A percentile compares a stretch with the other conserved stretches of the same genome.
These are phyloP conservation scores for Lagria hirta DNA, from an alignment of 2,888 invertebrate species.

Conservation along the genomic window DNA sequence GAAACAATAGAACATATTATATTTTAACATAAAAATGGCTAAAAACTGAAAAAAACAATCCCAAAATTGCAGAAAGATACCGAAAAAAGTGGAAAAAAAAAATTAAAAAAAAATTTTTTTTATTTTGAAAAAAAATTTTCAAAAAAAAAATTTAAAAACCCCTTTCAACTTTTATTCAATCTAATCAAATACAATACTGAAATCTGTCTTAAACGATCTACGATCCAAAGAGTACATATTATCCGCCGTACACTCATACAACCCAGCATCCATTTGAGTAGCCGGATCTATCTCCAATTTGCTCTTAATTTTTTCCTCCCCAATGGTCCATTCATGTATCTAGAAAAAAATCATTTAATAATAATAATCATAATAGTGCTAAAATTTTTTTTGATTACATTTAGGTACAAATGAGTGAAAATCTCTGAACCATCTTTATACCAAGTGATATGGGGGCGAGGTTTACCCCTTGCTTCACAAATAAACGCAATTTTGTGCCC, in stretches of 20 bases:
- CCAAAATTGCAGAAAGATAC: too few relatives aligned
- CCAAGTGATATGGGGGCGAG: constrained; percentile 92
- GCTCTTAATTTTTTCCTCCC: constrained; percentile 80
- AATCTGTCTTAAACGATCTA: constrained; percentile 90
- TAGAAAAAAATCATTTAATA: constrained; percentile 45
- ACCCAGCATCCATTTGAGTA: constrained; percentile 94
- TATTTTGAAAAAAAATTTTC: too few relatives aligned
- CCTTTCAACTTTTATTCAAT: too few relatives aligned
- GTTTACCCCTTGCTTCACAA: constrained; percentile 87
- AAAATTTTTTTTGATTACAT: constrained; percentile 61
- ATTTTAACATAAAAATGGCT: too few relatives aligned
- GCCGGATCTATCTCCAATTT: constrained; percentile 95
- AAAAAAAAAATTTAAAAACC: too few relatives aligned
- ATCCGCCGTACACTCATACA: constrained; percentile 91
- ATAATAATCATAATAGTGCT: constrained; percentile 8
- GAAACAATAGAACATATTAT: too few relatives aligned
- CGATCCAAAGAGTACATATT: constrained; percentile 92
- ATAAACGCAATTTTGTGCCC: constrained; percentile 93
- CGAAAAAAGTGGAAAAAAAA: too few relatives aligned
- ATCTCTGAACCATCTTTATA: constrained; percentile 94
- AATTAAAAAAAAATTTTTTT: too few relatives aligned
- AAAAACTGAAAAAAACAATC: too few relatives aligned
- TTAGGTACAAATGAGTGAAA: constrained; percentile 83
- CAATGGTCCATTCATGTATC: constrained; percentile 89
- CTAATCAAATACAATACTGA: constrained; percentile 87